A percentile compares a stretch with the other conserved stretches of the same genome.
These are phyloP conservation scores for Dallia pectoralis DNA, from an alignment of 2,797 vertebrate species.

Conservation along the genomic window DNA sequence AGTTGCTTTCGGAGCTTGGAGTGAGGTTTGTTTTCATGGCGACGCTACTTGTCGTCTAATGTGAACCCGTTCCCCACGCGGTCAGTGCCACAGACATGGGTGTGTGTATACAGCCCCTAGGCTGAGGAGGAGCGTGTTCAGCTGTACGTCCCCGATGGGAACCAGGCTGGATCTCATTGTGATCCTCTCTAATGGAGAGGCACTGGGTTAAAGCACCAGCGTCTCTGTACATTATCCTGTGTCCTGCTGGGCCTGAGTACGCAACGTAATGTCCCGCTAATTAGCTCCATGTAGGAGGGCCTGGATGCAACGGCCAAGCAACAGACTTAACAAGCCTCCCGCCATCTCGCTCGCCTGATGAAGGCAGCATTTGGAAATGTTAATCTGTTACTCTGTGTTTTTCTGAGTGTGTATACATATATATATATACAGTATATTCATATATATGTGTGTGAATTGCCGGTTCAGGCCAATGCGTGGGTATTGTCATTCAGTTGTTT, in stretches of 20 bases:
- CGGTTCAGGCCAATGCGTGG: constrained; percentile 56
- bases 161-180: constrained; percentile 50
- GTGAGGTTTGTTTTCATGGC: neutral
- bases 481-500: constrained; percentile 64
- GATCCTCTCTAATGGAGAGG: constrained; percentile 36
- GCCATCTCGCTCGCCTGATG: constrained; percentile 47
- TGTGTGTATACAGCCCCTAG: neutral
- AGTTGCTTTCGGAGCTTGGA: neutral
- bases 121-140: constrained; percentile 16
- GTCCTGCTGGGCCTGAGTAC: constrained; percentile 61
- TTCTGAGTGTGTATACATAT: constrained; percentile 43
- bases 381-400: constrained; percentile 24
- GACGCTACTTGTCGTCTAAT: neutral
- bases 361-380: constrained; percentile 58
- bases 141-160: constrained; percentile 44
- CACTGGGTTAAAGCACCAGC: constrained; percentile 67
- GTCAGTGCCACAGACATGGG: neutral
- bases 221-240: constrained; percentile 60
- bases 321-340: constrained; percentile 51
- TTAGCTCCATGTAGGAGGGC: constrained; percentile 66
- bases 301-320: constrained; percentile 46
- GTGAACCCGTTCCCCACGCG: neutral
- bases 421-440: no score
- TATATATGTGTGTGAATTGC: constrained; percentile 40
- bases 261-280: constrained; percentile 70